Conservation (phyloP, 2,113 vertebrate species). For the Cynopterus brachyotis region DNA sequence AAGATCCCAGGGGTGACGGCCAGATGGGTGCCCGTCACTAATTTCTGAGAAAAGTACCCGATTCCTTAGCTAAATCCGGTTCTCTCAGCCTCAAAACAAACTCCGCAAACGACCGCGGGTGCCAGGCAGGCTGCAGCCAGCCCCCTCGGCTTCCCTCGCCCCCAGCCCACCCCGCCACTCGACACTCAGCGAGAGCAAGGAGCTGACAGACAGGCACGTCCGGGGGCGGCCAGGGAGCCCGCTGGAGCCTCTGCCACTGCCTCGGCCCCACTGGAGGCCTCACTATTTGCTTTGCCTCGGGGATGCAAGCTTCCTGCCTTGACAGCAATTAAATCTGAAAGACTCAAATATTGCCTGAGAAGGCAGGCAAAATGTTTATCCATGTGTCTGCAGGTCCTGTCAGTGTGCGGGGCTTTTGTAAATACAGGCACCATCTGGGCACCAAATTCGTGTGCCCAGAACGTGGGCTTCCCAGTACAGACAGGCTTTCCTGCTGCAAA, state of each 20-base stretch:
- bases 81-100: background rate
- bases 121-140: background rate
- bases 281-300: constrained; percentile 76
- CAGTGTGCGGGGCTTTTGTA: constrained; percentile 83
- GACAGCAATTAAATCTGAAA: constrained; percentile 85
- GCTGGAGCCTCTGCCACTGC: no score
- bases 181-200: background rate
- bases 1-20: background rate
- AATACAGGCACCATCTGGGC: constrained; percentile 85
- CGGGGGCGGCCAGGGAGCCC: background rate
- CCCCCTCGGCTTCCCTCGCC: background rate
- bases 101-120: background rate
- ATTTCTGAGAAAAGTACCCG: background rate
- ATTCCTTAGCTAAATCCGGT: background rate
- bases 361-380: constrained; percentile 87
- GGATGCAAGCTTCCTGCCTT: constrained; percentile 78
- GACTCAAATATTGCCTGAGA: constrained; percentile 84
- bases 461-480: constrained; percentile 79
- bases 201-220: background rate
- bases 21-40: background rate
- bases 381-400: constrained; percentile 85
- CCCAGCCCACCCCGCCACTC: background rate
- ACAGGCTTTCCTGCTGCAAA: constrained; percentile 62
- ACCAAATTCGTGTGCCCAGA: constrained; percentile 80
- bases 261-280: constrained; percentile 58